phyloP scores from a whole-genome alignment of 2,888 invertebrate genomes.

The Stenichneumon culpator region DNA sequence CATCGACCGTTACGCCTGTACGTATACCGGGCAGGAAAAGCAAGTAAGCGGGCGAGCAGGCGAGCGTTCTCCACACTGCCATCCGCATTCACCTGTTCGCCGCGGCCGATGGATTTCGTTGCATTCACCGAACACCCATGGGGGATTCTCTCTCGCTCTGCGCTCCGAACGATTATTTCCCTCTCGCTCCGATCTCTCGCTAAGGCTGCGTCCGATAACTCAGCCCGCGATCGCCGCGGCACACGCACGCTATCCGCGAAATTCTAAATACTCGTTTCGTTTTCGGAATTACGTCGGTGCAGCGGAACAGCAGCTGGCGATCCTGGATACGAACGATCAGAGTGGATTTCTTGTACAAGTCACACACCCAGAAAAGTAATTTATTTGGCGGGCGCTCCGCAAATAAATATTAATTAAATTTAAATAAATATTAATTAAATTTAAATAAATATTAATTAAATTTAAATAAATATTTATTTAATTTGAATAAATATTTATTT shows the following conservation, averaged over 20 bases:
- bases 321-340: no score
- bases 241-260: slow-evolving; percentile 6
- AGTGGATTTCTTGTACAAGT: no score
- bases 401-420: no score
- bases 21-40: slow-evolving; percentile 59
- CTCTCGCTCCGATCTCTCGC: not conserved
- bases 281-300: no score
- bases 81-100: slow-evolving; percentile 67
- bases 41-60: slow-evolving; percentile 53
- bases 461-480: no score
- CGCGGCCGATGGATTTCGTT: slow-evolving; percentile 65
- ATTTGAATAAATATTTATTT: no score
- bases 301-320: no score
- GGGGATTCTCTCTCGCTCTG: slow-evolving; percentile 32
- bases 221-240: not conserved
- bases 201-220: not conserved
- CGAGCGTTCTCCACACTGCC: slow-evolving; percentile 48
- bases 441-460: no score
- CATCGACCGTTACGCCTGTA: slow-evolving; percentile 73
- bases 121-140: slow-evolving; percentile 45
- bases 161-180: not conserved
- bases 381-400: no score
- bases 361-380: no score
- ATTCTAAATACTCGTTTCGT: not conserved
- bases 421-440: no score